These are phyloP conservation scores for Alces alces DNA, from an alignment of 2,113 vertebrate species.

Conservation along the genomic window DNA sequence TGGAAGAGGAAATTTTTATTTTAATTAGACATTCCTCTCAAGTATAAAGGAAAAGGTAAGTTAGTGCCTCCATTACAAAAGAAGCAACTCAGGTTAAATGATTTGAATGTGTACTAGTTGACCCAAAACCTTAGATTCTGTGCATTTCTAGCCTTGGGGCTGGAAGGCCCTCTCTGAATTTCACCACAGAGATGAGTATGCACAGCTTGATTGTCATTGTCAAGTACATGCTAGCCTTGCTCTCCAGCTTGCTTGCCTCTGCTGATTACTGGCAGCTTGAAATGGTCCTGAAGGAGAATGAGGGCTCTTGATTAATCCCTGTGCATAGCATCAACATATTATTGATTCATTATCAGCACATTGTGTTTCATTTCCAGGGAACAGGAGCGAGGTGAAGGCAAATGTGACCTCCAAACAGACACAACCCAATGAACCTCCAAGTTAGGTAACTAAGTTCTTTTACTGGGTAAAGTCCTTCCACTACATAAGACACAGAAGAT, in stretches of 20 bases:
- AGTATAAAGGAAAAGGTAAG: conserved; percentile 53
- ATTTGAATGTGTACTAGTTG: background rate
- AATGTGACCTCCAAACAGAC: conserved; percentile 7
- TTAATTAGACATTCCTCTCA: conserved; percentile 55
- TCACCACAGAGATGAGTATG: background rate
- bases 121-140: conserved; percentile 23
- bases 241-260: background rate
- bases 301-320: conserved; percentile 53
- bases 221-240: background rate
- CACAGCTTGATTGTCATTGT: background rate
- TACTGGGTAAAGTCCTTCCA: background rate
- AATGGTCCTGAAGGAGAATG: conserved; percentile 34
- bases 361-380: background rate
- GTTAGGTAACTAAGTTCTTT: background rate
- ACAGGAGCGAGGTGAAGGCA: background rate
- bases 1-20: background rate
- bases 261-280: conserved; percentile 52
- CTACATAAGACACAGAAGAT: background rate
- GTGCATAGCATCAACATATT: conserved; percentile 30
- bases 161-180: background rate
- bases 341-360: conserved; percentile 51
- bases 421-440: background rate
- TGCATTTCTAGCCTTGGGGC: background rate
- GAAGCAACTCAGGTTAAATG: conserved; percentile 47
- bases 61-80: conserved; percentile 35